These are phyloP conservation scores for Umimayanthus chanpuru DNA, from an alignment of 92 coral and sea anemone genomes.

Conservation along the genomic window DNA sequence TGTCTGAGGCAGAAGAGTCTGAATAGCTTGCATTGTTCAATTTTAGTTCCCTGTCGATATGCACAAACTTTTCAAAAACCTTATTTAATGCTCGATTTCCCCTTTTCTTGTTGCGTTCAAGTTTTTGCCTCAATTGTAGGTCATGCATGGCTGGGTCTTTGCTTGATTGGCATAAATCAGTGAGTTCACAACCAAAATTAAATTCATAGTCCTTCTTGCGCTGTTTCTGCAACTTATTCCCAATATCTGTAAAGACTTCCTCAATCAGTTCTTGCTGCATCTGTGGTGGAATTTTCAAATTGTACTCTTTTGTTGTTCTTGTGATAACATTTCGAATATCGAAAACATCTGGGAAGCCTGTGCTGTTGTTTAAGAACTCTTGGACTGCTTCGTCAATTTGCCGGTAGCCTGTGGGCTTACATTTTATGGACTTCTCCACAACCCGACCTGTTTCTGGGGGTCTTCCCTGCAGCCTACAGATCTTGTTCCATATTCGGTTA, in stretches of 20 bases:
- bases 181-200: constrained; percentile 89
- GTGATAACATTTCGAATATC: constrained; percentile 75
- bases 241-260: constrained; percentile 84
- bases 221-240: constrained; percentile 85
- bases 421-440: constrained; percentile 66
- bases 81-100: constrained; percentile 70
- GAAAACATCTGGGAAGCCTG: constrained; percentile 87
- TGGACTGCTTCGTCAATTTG: constrained; percentile 78
- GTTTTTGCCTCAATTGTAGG: constrained; percentile 52
- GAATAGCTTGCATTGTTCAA: neutral
- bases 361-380: constrained; percentile 65
- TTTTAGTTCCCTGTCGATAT: constrained; percentile 29
- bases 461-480: constrained; percentile 79
- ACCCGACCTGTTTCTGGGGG: constrained; percentile 91
- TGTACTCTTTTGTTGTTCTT: constrained; percentile 66
- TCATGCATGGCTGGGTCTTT: constrained; percentile 83
- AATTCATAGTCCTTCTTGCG: constrained; percentile 80
- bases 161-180: constrained; percentile 66
- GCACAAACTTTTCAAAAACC: constrained; percentile 79
- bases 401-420: constrained; percentile 68
- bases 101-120: constrained; percentile 71
- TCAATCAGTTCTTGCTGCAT: constrained; percentile 68
- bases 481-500: constrained; percentile 80
- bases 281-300: constrained; percentile 69
- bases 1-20: constrained; percentile 15